Conservation (phyloP, 2,797 vertebrate genomes). For the Danio tinwini region DNA sequence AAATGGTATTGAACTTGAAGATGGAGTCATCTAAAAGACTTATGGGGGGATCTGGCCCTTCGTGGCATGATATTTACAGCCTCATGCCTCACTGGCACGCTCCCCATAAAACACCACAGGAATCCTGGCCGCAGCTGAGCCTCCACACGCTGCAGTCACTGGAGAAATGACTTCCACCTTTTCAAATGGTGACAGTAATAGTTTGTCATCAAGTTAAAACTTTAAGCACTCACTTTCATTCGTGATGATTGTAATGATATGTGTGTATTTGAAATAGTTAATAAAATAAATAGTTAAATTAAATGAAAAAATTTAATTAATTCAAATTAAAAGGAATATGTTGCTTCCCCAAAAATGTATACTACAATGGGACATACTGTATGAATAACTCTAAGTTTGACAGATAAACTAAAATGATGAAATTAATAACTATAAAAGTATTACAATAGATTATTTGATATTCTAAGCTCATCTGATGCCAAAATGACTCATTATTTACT, state of each 20-base stretch:
- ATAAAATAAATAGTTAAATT: too few species aligned
- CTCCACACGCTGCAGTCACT: background rate
- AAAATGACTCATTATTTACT: background rate
- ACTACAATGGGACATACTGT: too few species aligned
- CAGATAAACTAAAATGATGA: too few species aligned
- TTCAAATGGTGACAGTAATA: constrained; percentile 17
- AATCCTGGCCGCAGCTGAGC: constrained; percentile 47
- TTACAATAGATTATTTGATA: too few species aligned
- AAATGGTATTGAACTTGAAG: constrained; percentile 47
- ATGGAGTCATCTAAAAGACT: constrained; percentile 41
- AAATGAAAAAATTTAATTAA: too few species aligned
- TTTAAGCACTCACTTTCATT: background rate
- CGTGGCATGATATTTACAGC: constrained; percentile 28
- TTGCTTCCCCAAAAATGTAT: too few species aligned
- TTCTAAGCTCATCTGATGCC: too few species aligned
- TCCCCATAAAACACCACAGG: constrained; percentile 55
- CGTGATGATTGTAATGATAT: background rate
- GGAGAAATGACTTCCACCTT: constrained; percentile 22
- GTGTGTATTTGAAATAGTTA: too few species aligned
- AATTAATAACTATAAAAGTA: too few species aligned
- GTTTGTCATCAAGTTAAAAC: background rate
- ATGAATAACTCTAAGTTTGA: too few species aligned
- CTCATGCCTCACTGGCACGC: constrained; percentile 28
- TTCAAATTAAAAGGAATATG: too few species aligned
- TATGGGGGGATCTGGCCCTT: constrained; percentile 2